Base-by-base conservation (phyloP, 2,797 vertebrate species). In the Rhynchonycteris naso region DNA sequence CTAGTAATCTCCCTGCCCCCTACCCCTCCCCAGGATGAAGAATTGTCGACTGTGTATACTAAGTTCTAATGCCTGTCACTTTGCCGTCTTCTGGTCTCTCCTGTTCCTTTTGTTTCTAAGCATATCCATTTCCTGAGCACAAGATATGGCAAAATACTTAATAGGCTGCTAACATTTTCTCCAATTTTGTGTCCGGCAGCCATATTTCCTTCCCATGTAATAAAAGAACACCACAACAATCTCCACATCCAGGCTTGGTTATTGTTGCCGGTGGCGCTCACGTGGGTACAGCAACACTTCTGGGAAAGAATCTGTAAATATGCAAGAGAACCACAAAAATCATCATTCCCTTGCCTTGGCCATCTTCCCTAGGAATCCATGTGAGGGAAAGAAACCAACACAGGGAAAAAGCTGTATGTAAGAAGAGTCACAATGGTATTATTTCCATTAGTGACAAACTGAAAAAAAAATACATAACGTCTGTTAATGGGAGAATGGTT, bases 71-170 rank as follows among this genome's bases (percentile, higher is more conserved):
- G 75, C 19, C 38, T 80, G 50, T 78, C 80, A 58, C 28, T 81
- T 86, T 69, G 61, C 63, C 56, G 28, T 61, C 28, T 66, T 74
- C 33, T 76, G 15, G 18, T 68, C 30, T 85, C 18, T 43, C 52
- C 54, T 84, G 85, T 81, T 71, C 24, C 47, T 33, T 95, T 87
- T 66, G 24, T 74, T 93, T 52, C 63, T 66, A 38, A 86, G 61
- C 61, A 28, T n/a, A 87, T 69, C 69, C 75, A 54, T 93, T 93
- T 79, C 58, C 76, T 96, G 88, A 71, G 83, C 74, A 84, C 18
- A 50, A 33, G 79, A 76, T 84, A 80, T 78, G 84, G 2, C 54
- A 80, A 85, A 78, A 81, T 68, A 35, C 52, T 89, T 92, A 52
- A 71, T 26, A 47, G 21, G 82, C 66, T 82, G 54, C 33, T 83